Conservation (phyloP, 2,888 invertebrate genomes). For the Euzophera pinguis region DNA sequence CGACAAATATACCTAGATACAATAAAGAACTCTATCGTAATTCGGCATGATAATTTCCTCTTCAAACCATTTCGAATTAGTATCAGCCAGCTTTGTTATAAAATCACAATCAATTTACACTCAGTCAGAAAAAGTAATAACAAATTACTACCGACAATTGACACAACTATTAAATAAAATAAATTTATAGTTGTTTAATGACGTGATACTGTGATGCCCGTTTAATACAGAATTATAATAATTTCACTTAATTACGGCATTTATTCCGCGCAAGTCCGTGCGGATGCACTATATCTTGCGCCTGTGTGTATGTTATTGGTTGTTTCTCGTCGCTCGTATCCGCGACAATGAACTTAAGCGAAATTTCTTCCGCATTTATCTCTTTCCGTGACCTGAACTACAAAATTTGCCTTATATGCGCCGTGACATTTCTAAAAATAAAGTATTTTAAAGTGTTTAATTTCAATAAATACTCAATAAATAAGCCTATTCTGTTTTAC, state of each 20-base stretch:
- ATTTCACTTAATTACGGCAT: slow-evolving; percentile 76
- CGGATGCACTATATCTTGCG: slow-evolving; percentile 52
- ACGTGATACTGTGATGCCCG: slow-evolving; percentile 67
- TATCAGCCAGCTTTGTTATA: no score
- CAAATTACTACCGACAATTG: background rate
- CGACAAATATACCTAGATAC: no score
- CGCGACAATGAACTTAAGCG: slow-evolving; percentile 52
- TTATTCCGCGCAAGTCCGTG: slow-evolving; percentile 63
- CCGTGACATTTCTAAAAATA: slow-evolving; percentile 1
- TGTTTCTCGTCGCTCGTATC: slow-evolving; percentile 41
- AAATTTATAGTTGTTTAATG: slow-evolving; percentile 52
- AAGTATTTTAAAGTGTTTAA: background rate
- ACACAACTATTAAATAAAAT: slow-evolving; percentile 36
- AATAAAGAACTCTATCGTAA: no score
- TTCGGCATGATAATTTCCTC: no score
- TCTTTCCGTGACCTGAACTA: slow-evolving; percentile 10
- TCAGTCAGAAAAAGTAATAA: background rate
- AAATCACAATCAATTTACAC: background rate
- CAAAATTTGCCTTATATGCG: slow-evolving; percentile 3
- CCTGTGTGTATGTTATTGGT: slow-evolving; percentile 47
- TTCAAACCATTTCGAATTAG: no score
- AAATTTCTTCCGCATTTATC: slow-evolving; percentile 12
- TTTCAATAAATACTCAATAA: background rate
- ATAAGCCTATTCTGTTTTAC: background rate
- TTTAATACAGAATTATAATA: slow-evolving; percentile 74